Evolutionary conservation across 1,140 invertebrate species (phyloP), one percentile per base, ranked within the genome.

Genomic region (Nasonia longicornis): DNA sequence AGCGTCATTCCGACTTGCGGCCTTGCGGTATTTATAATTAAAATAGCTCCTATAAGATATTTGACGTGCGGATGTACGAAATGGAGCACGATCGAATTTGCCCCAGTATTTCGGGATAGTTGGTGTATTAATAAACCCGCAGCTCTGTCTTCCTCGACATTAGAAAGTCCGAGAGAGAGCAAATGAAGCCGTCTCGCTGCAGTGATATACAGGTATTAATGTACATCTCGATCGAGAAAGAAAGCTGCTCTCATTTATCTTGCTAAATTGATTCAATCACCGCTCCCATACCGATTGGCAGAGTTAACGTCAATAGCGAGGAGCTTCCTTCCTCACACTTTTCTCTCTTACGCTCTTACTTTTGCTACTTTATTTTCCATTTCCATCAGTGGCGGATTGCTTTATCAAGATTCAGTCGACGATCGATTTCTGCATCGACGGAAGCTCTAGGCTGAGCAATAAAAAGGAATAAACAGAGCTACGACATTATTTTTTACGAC

Each of bases 361-460:
- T 14, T 35, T 14, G 31, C n/a, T 12, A 45, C 20, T 73, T 42
- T 38, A 48, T 73, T 79, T 64, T 42, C 70, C 48, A 58, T 74
- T 74, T 16, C 72, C 10, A 58, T 58, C 79, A 26, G 52, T 10
- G 42, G 75, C 67, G 69, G 64, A 80, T 80, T 75, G 72, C 64
- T 73, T 80, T 80, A 80, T 80, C 79, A 45, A 64, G 72, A 75
- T 80, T 80, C 72, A 70, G 72, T 69, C 75, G 75, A 75, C 63
- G 42, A 48, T 80, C 66, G 64, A 80, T 75, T 64, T 42, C n/a
- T 14, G 63, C 66, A 75, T 70, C 75, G 69, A 75, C 11, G 48
- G 70, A 66, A 74, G 20, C 22, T n/a, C 0, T 29, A 67, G 26
- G 7, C 31, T 31, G 29, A 26, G 26, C 42, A 12, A 1, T 14